Evolutionary conservation across 1,140 invertebrate species (phyloP), one percentile per base, ranked within the genome.

Genomic region (Drosophila subpulchrella): DNA sequence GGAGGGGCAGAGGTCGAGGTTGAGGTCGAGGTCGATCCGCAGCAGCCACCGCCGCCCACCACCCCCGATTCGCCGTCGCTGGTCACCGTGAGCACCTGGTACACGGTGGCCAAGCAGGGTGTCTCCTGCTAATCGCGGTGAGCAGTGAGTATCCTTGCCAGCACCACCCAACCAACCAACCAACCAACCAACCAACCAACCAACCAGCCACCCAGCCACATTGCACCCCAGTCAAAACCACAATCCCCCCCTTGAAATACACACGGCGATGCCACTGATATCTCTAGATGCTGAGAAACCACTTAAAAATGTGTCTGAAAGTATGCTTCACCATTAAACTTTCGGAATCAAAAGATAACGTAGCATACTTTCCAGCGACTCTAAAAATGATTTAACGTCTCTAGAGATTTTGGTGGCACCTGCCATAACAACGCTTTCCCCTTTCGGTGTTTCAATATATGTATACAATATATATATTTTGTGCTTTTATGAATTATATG

Each of bases 41-140:
- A 56, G 63, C 63, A 70, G 15, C 50, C 36, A n/a, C 63, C 15
- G 34, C 68, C 57, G 32, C 65, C 76, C 46, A 81, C 77, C 53
- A 85, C 81, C 4, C 84, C 88, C 7, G 91, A 91, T 36, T 91
- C 91, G 20, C 91, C 92, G 4, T 92, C 92, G 27, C 73, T 92
- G 75, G 92, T 92, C 17, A 92, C 73, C 42, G 92, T 92, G 44
- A 90, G 91, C 72, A 90, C 91, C 38, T 92, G 92, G 92, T 92
- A 92, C 27, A 92, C 92, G 41, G 91, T 92, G 50, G 88, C 92
- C 48, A 92, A 92, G 78, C 91, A 92, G 79, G 91, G 91, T 66
- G 90, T 92, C 67, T 92, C 91, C 74, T 92, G 91, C 76, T 92
- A 91, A 84, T 73, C 41, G 20, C 44, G 39, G 36, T 34, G 51